A percentile compares a stretch with the other conserved stretches of the same genome.
phyloP scores from a whole-genome alignment of 2,113 vertebrate genomes.

The Notarius lentiginosus region DNA sequence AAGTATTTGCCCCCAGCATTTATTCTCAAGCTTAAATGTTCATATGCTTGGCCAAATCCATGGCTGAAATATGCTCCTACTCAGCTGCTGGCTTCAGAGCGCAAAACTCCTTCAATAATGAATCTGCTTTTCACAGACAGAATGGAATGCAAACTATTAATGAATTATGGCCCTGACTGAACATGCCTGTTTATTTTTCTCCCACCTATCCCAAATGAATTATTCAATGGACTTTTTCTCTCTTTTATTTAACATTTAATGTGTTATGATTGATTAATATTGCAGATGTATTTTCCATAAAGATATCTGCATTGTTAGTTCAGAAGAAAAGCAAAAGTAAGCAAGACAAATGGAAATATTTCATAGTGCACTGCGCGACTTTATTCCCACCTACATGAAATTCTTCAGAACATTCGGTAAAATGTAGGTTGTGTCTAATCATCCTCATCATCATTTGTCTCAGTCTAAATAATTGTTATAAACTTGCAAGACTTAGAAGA shows the following conservation, averaged over 20 bases:
- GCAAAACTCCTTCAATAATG: slow-evolving; percentile 53
- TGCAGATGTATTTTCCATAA: slow-evolving; percentile 60
- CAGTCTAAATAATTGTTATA: not conserved
- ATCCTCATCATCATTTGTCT: not conserved
- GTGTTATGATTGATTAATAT: slow-evolving; percentile 68
- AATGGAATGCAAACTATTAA: slow-evolving; percentile 68
- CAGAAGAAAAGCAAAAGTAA: slow-evolving; percentile 58
- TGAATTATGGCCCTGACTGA: slow-evolving; percentile 61
- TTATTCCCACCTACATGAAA: slow-evolving; percentile 48
- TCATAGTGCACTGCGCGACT: slow-evolving; percentile 58
- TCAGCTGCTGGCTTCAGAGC: slow-evolving; percentile 42
- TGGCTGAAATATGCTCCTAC: slow-evolving; percentile 20
- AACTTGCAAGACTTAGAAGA: too few species aligned
- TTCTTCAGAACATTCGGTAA: slow-evolving; percentile 49
- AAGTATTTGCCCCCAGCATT: slow-evolving; percentile 4
- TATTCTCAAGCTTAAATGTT: slow-evolving; percentile 42
- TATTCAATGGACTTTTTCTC: slow-evolving; percentile 64
- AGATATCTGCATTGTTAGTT: slow-evolving; percentile 65
- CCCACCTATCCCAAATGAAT: slow-evolving; percentile 66
- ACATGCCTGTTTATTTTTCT: slow-evolving; percentile 66
- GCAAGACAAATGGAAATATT: slow-evolving; percentile 60
- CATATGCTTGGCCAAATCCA: slow-evolving; percentile 23
- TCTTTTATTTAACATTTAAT: slow-evolving; percentile 73
- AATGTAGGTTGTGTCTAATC: slow-evolving; percentile 2
- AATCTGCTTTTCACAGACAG: slow-evolving; percentile 61